Conservation (phyloP, 2,113 vertebrate genomes). For the Oncorhynchus clarkii region DNA sequence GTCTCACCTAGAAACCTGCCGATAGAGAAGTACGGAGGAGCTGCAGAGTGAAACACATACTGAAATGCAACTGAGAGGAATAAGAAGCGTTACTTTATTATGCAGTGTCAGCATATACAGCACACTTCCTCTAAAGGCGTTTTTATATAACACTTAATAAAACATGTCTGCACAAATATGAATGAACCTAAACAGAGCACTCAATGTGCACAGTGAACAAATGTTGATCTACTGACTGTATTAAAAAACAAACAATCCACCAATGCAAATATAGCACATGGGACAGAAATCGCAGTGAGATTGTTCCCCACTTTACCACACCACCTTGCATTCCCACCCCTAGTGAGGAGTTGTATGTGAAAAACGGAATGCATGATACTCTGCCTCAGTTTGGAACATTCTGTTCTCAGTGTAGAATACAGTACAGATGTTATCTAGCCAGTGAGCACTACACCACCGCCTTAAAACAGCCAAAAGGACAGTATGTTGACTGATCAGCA, state of each 20-base stretch:
- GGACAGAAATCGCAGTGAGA: neutral
- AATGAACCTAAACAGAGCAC: neutral
- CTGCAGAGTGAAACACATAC: too few species aligned
- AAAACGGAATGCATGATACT: too few species aligned
- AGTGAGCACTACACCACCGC: too few species aligned
- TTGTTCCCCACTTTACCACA: neutral
- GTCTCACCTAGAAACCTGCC: too few species aligned
- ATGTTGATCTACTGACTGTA: neutral
- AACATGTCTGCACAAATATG: neutral
- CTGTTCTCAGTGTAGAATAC: too few species aligned
- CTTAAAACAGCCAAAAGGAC: too few species aligned
- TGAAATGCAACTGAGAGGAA: neutral
- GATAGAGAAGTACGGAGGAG: too few species aligned
- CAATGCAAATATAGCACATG: neutral
- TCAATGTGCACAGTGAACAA: neutral
- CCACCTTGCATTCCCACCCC: neutral
- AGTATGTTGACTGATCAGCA: too few species aligned
- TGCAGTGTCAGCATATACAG: too few species aligned
- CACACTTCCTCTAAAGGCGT: neutral
- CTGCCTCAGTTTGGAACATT: too few species aligned
- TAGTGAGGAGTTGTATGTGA: too few species aligned
- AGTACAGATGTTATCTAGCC: too few species aligned
- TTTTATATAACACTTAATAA: neutral
- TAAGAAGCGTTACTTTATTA: neutral
- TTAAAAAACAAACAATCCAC: neutral